Evolutionary conservation across 2,888 invertebrate genomes (phyloP).

Genomic region (Eupithecia inturbata): DNA sequence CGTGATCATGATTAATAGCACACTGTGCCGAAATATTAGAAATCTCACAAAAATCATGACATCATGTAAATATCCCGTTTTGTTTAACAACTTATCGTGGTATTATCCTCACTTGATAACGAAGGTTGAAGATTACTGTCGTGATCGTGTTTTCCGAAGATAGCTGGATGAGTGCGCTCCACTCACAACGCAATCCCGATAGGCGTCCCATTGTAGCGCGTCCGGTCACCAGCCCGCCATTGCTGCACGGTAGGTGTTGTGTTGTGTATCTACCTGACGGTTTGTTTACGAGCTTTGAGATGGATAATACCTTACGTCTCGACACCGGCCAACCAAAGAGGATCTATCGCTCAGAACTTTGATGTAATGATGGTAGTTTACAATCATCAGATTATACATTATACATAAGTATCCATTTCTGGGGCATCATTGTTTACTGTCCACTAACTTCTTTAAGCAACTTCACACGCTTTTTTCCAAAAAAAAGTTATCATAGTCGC

Average conservation of each 20-base stretch:
- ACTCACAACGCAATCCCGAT: constrained; percentile 16
- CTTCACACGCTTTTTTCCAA: too few species aligned
- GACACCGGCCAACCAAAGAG: too few species aligned
- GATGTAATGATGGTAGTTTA: too few species aligned
- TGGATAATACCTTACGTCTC: too few species aligned
- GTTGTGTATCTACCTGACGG: not conserved
- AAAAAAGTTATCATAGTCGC: too few species aligned
- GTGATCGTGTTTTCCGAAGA: not conserved
- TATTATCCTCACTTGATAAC: not conserved
- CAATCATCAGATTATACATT: too few species aligned
- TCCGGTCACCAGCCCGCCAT: constrained; percentile 20
- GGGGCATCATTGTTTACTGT: too few species aligned
- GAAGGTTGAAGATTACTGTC: not conserved
- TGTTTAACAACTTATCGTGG: not conserved
- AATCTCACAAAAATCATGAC: not conserved
- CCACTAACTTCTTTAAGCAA: too few species aligned
- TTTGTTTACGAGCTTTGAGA: not conserved
- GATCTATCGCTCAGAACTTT: too few species aligned
- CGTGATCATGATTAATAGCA: not conserved
- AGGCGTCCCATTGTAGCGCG: constrained; percentile 19
- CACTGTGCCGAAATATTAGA: not conserved
- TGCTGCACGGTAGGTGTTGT: not conserved
- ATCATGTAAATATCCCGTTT: too few species aligned
- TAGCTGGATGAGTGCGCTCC: not conserved
- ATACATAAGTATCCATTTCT: too few species aligned